Percentiles rank a stretch among this genome's conserved stretches.
Conservation (phyloP, 2,888 invertebrate genomes). For the Furcula furcula region DNA sequence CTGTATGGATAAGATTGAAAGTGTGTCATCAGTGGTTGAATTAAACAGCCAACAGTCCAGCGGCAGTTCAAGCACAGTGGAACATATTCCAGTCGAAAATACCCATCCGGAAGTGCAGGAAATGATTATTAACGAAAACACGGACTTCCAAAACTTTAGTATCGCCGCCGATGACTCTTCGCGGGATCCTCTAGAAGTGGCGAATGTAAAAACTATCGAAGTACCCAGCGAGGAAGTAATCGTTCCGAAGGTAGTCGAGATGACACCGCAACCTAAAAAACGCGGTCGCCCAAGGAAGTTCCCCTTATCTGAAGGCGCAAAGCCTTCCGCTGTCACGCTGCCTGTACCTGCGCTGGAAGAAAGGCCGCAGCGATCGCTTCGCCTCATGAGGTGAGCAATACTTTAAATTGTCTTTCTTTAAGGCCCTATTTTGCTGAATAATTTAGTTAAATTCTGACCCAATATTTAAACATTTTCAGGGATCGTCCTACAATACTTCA, state of each 20-base stretch:
- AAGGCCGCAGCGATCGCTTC: constrained; percentile 70
- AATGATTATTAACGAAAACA: constrained; percentile 72
- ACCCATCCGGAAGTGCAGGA: constrained; percentile 57
- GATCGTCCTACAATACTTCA: constrained; percentile 63
- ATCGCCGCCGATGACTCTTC: constrained; percentile 60
- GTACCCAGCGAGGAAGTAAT: constrained; percentile 33
- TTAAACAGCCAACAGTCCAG: constrained; percentile 55
- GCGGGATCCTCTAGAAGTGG: constrained; percentile 73
- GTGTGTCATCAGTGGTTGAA: constrained; percentile 51
- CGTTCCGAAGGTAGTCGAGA: constrained; percentile 42
- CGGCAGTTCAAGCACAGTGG: constrained; percentile 57
- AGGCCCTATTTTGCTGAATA: too few species aligned
- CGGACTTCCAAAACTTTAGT: constrained; percentile 62
- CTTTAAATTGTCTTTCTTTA: too few species aligned
- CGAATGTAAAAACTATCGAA: constrained; percentile 39
- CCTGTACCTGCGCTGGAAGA: constrained; percentile 71
- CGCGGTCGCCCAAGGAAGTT: constrained; percentile 73
- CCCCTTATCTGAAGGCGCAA: constrained; percentile 60
- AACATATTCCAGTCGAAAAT: constrained; percentile 51
- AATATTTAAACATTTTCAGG: constrained; percentile 39
- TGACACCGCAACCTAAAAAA: constrained; percentile 72
- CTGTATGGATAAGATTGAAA: constrained; percentile 49
- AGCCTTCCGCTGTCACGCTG: constrained; percentile 41
- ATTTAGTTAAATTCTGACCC: too few species aligned
- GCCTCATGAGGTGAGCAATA: constrained; percentile 67